A percentile compares a stretch with the other conserved stretches of the same genome.
phyloP scores from a whole-genome alignment of 2,888 invertebrate species.

The Exephanes ischioxanthus region DNA sequence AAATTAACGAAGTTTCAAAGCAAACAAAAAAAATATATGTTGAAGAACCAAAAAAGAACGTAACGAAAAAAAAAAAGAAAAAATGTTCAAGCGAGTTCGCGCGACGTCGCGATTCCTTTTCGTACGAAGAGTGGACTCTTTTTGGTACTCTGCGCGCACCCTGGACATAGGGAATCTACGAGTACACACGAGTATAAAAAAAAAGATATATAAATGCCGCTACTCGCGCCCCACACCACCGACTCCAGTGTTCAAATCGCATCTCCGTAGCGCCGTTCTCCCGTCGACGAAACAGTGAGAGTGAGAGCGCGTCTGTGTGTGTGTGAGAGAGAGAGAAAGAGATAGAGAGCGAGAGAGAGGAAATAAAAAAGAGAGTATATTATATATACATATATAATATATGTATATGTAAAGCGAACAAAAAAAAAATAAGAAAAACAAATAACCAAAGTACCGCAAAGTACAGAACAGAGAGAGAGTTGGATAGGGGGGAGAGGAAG shows the following conservation, averaged over 20 bases:
- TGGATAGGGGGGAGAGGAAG: slow-evolving; percentile 57
- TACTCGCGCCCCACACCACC: slow-evolving; percentile 82
- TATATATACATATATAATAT: slow-evolving; percentile 1
- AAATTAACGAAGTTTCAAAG: slow-evolving; percentile 19
- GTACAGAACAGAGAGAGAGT: slow-evolving; percentile 19
- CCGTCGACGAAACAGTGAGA: slow-evolving; percentile 67
- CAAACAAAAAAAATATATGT: slow-evolving; percentile 17
- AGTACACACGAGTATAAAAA: slow-evolving; percentile 67
- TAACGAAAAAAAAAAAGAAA: slow-evolving; percentile 46
- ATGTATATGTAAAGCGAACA: slow-evolving; percentile 19
- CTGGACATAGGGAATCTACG: slow-evolving; percentile 78
- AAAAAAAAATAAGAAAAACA: slow-evolving; percentile 15
- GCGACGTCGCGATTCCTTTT: slow-evolving; percentile 31
- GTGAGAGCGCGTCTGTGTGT: slow-evolving; percentile 53
- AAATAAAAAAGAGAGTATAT: slow-evolving; percentile 33
- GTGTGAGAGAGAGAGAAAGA: slow-evolving; percentile 31
- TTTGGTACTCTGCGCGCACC: slow-evolving; percentile 74
- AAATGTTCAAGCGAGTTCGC: slow-evolving; percentile 8
- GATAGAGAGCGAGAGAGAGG: slow-evolving; percentile 28
- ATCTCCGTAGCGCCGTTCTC: slow-evolving; percentile 76
- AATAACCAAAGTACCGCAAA: slow-evolving; percentile 52
- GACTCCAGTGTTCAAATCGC: slow-evolving; percentile 84
- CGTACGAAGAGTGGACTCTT: slow-evolving; percentile 49
- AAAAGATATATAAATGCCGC: slow-evolving; percentile 63
- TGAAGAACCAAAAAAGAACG: slow-evolving; percentile 4